Conservation (phyloP, 2,888 invertebrate genomes). For the Sinotaia quadrata region DNA sequence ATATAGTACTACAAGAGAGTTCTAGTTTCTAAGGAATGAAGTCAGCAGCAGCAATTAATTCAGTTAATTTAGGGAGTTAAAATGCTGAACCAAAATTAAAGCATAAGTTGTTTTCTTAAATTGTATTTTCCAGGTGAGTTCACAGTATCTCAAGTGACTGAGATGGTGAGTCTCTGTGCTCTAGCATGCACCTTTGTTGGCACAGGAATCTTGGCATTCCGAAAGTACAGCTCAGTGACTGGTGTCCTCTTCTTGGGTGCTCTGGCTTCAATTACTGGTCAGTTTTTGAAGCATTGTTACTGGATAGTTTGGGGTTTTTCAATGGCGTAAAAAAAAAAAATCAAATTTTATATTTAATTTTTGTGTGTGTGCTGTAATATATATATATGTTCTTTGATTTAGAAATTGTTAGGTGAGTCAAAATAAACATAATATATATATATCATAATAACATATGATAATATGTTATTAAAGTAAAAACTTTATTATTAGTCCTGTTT, state of each 20-base stretch:
- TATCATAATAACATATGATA: too few relatives aligned
- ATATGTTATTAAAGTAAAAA: too few relatives aligned
- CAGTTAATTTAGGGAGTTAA: too few relatives aligned
- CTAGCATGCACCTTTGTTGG: slow-evolving; percentile 41
- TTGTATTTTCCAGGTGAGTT: slow-evolving; percentile 41
- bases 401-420: background rate
- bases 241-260: slow-evolving; percentile 54
- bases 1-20: too few relatives aligned
- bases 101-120: too few relatives aligned
- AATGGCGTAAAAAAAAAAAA: background rate
- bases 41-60: too few relatives aligned
- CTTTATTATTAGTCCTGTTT: too few relatives aligned
- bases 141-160: slow-evolving; percentile 42
- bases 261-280: slow-evolving; percentile 46
- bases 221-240: slow-evolving; percentile 48
- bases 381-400: background rate
- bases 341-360: too few relatives aligned
- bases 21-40: too few relatives aligned
- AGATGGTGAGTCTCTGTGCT: slow-evolving; percentile 40
- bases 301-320: background rate
- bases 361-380: background rate
- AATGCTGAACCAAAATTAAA: too few relatives aligned
- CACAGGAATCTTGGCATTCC: slow-evolving; percentile 43
- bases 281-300: background rate
- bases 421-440: too few relatives aligned